Base-by-base conservation (phyloP, 2,113 vertebrate species). In the Protobothrops flavoviridis region DNA sequence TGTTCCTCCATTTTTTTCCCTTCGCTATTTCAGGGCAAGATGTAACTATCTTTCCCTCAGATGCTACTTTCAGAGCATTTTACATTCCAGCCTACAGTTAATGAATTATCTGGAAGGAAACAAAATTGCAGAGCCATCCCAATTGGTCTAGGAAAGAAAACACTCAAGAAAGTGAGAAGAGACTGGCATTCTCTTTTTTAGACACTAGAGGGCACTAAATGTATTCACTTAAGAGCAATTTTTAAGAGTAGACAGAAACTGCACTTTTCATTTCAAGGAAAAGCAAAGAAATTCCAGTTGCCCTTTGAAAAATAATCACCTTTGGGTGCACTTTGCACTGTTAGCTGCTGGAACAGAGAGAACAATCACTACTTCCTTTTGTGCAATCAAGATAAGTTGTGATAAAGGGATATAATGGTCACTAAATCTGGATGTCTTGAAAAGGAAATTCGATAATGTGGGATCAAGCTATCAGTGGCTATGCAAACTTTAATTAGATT, bases 181-280 rank as follows among this genome's bases (percentile, higher is more conserved):
- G 59, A 74, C 50, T 45, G 39, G 9, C 33, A 57, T 74, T 45
- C 29, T 29, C 10, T 45, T 33, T 29, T 89, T 39, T 48, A 23
- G 33, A 48, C 92, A 85, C 92, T 15, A 92, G 92, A 92, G 87
- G 92, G 92, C 87, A 21, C 52, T 89, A 74, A 55, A 81, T 48
- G 52, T 21, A 45, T n/a, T 53, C 48, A 52, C 7, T 50, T 64
- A 24, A 74, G 48, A 88, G 11, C 50, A 8, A 21, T 69, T 69
- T 39, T 53, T 20, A 45, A 3, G 1, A 45, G 20, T 74, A 4
- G 55, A 87, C 26, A 52, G 61, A 89, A 39, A 43, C 24, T 33
- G 64, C 29, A 69, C 5, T 69, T 15, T n/a, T 4, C 29, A 69
- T 4, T 69, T 33, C 64, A 69, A 33, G 5, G 13, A n/a, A 13